phyloP scores from a whole-genome alignment of 2,113 vertebrate genomes.

The Archocentrus centrarchus region DNA sequence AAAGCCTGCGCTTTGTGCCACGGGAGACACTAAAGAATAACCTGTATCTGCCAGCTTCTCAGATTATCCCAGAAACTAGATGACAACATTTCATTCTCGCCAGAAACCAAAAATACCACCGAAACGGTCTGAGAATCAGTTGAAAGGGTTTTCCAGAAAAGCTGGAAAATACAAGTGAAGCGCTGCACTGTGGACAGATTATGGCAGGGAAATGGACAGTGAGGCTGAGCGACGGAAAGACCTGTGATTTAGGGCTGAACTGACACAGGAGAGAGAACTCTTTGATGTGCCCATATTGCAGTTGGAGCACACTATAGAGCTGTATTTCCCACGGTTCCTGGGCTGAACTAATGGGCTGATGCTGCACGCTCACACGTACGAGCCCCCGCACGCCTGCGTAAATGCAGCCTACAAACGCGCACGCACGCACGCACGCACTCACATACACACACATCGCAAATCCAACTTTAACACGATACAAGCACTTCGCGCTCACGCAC shows the following conservation, averaged over 20 bases:
- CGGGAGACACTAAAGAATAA: neutral
- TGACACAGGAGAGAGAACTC: constrained; percentile 12
- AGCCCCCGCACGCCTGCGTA: neutral
- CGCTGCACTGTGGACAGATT: neutral
- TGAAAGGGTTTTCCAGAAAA: neutral
- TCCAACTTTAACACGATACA: constrained; percentile 46
- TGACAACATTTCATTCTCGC: constrained; percentile 15
- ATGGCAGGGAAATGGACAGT: neutral
- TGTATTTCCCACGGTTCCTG: constrained; percentile 55
- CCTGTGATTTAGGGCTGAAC: constrained; percentile 28
- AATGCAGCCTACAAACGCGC: neutral
- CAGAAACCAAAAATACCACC: neutral
- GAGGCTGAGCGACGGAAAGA: neutral
- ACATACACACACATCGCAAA: neutral
- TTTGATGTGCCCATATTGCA: constrained; percentile 33
- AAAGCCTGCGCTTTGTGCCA: neutral
- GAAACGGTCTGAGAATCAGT: neutral
- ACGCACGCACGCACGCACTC: neutral
- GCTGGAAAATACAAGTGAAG: neutral
- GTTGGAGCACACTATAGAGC: neutral
- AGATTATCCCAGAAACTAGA: neutral
- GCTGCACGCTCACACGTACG: constrained; percentile 27
- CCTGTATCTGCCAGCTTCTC: neutral
- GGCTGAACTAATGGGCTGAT: constrained; percentile 52
- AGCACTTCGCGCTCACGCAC: neutral